Conservation (phyloP, 2,888 invertebrate genomes). For the Harpalus rufipes region DNA sequence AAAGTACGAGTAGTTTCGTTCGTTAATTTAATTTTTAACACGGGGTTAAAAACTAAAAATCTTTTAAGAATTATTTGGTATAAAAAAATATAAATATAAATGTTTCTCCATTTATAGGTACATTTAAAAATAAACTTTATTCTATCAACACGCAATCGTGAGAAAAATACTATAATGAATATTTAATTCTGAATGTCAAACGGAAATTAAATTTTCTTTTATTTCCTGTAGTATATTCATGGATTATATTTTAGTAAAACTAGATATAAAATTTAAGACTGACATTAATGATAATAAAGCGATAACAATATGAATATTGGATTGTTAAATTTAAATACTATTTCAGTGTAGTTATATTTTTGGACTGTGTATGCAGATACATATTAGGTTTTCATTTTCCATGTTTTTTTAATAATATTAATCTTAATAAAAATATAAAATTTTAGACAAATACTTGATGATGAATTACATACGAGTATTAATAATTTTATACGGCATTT, state of each 20-base stretch:
- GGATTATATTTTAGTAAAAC: background rate
- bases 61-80: background rate
- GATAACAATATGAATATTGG: no score
- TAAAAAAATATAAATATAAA: background rate
- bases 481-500: no score
- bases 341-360: no score
- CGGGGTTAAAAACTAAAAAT: background rate
- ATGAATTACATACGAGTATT: no score
- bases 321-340: no score
- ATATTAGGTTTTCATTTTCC: no score
- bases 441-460: no score
- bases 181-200: background rate
- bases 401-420: no score
- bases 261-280: background rate
- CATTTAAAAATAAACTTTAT: background rate
- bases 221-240: background rate
- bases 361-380: no score
- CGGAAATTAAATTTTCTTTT: background rate
- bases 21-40: background rate
- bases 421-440: no score
- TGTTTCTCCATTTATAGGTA: background rate
- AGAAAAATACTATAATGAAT: background rate
- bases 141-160: background rate
- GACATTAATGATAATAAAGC: background rate
- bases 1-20: background rate